Conservation (phyloP, 2,113 vertebrate genomes). For the Fregetta grallaria region DNA sequence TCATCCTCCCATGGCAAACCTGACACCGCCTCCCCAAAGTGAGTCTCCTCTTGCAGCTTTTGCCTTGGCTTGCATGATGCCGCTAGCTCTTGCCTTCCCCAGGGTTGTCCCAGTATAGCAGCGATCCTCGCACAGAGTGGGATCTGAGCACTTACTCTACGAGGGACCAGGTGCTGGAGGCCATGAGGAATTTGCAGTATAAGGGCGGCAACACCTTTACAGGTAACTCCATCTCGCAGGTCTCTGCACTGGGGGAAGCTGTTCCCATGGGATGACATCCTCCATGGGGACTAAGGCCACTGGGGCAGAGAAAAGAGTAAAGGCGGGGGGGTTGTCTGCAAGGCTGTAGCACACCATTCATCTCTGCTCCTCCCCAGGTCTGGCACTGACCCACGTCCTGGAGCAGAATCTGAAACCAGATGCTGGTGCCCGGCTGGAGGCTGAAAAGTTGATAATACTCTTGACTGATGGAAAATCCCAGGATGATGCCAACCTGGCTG, state of each 20-base stretch:
- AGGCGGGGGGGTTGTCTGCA: rapidly evolving
- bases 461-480: constrained; percentile 95
- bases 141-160: constrained; percentile 81
- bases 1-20: neutral
- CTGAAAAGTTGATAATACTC: constrained; percentile 80
- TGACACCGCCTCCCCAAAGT: rapidly evolving
- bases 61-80: neutral
- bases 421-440: constrained; percentile 76
- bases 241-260: neutral
- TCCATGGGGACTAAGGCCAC: neutral
- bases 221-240: constrained; percentile 64
- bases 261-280: neutral
- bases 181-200: constrained; percentile 81
- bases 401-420: constrained; percentile 82
- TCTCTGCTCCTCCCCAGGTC: constrained; percentile 73
- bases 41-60: neutral
- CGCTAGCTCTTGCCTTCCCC: neutral
- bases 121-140: constrained; percentile 92
- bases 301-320: neutral
- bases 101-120: constrained; percentile 95
- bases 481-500: constrained; percentile 83
- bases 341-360: neutral
- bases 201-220: constrained; percentile 95
- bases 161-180: constrained; percentile 84
- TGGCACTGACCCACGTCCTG: constrained; percentile 87